Base-by-base conservation (phyloP, 2,888 invertebrate species). In the Melinaea menophilus region DNA sequence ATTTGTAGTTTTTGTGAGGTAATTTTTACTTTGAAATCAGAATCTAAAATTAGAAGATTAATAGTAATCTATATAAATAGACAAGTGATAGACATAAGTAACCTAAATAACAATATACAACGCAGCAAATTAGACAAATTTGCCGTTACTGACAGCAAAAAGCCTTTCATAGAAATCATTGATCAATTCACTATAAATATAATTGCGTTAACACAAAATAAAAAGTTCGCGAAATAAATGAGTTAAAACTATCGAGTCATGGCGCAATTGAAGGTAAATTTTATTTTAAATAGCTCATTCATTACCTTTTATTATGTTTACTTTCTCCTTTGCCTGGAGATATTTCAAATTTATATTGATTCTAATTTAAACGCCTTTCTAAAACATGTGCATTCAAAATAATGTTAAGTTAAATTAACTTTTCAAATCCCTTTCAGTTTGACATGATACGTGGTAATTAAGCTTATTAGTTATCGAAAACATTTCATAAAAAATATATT, bases 261-360 rank as follows among this genome's bases (percentile, higher is more conserved):
- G 59, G 54, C 45, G 51, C 31, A 51, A 51, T 58, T 33, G 51
- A 62, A 34, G 54, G 46, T 34, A 59, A 34, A 57, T 61, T 56
- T 59, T 59, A 61, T 56, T 55, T 60, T 63, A 54, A 61, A 62
- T 59, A 64, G 65, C 58, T 47, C 56, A 64, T 69, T 69, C 65
- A 69, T 70, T 68, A 66, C 58, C 48, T 66, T 62, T 35, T 56
- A 64, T 67, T 67, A 62, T 63, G 59, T 55, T 58, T 60, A 60
- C 67, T 64, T 67, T 67, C 67, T 54, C 62, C 55, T 34, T 12
- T 12, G 22, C 35, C 48, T 34, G 13, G 5, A 56, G 46, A 61
- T 55, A 12, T 9, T 56, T 61, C 2, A n/a, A 31, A 37, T 3
- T 22, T 47, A 41, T 9, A 11, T 61, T 56, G 37, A 56, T 41